A percentile compares a stretch with the other conserved stretches of the same genome.
Evolutionary conservation across 2,888 invertebrate species (phyloP).

Genomic region (Toxonevra muliebris): DNA sequence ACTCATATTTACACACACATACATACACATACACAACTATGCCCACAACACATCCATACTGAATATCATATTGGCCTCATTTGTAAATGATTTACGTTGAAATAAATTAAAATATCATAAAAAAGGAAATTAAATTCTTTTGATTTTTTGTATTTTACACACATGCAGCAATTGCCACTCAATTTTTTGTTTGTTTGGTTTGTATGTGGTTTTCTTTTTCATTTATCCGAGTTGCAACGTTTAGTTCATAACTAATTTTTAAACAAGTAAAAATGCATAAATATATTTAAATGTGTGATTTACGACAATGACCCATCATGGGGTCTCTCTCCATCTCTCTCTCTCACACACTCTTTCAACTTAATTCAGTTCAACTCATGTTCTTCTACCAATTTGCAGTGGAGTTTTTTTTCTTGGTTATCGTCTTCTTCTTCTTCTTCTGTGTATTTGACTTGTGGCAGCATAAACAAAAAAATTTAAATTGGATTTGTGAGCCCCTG

Average conservation of each 20-base stretch:
- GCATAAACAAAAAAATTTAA: conserved; percentile 43
- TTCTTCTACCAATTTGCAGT: conserved; percentile 6
- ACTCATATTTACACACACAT: too few species aligned
- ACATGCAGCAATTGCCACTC: conserved; percentile 4
- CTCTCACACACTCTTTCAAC: neutral
- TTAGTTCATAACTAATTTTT: conserved; percentile 38
- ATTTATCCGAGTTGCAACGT: conserved; percentile 12
- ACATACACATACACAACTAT: too few species aligned
- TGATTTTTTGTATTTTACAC: conserved; percentile 37
- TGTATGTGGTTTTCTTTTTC: neutral
- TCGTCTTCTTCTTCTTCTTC: neutral
- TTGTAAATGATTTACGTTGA: conserved; percentile 60
- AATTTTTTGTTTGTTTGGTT: neutral
- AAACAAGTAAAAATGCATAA: conserved; percentile 43
- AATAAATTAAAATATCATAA: conserved; percentile 64
- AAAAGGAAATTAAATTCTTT: conserved; percentile 62
- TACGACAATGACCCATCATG: conserved; percentile 47
- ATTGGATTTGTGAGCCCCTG: conserved; percentile 47
- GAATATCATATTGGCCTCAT: conserved; percentile 43
- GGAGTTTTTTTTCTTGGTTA: conserved; percentile 25
- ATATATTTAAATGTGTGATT: conserved; percentile 50
- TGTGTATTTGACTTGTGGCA: conserved; percentile 26
- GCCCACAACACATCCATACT: too few species aligned
- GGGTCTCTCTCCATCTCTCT: conserved; percentile 28
- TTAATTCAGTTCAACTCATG: conserved; percentile 30